Evolutionary conservation across 2,113 vertebrate genomes (phyloP).

Genomic region (Tragelaphus buxtoni): DNA sequence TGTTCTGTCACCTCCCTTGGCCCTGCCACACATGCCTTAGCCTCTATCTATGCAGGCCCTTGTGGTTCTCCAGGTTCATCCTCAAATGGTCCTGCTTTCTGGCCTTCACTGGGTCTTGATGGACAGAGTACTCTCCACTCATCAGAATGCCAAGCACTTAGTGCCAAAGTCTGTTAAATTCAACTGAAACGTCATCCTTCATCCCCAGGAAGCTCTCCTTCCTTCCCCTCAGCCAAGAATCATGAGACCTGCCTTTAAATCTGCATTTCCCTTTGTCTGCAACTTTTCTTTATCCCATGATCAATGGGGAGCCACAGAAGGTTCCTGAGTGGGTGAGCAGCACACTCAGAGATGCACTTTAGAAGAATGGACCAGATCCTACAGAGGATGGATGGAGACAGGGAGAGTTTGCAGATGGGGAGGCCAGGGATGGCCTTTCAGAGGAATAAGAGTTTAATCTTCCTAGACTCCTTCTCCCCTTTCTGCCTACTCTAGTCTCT

Average conservation of each 20-base stretch:
- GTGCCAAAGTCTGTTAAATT: not conserved
- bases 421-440: not conserved
- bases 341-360: not conserved
- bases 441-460: not conserved
- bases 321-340: not conserved
- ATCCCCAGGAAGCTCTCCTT: not conserved
- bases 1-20: not conserved
- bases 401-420: not conserved
- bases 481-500: not conserved
- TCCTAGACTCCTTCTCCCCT: not conserved
- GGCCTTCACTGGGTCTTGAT: not conserved
- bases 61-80: not conserved
- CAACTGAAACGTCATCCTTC: not conserved
- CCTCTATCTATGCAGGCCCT: not conserved
- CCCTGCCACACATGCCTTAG: not conserved
- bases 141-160: not conserved
- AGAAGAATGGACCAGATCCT: not conserved
- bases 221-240: not conserved
- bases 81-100: not conserved
- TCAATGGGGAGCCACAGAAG: not conserved
- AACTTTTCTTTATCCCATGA: not conserved
- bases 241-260: not conserved
- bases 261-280: not conserved
- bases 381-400: not conserved
- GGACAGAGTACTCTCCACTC: not conserved